Evolutionary conservation across 2,888 invertebrate species (phyloP).

Genomic region (Pristionchus entomophagus): DNA sequence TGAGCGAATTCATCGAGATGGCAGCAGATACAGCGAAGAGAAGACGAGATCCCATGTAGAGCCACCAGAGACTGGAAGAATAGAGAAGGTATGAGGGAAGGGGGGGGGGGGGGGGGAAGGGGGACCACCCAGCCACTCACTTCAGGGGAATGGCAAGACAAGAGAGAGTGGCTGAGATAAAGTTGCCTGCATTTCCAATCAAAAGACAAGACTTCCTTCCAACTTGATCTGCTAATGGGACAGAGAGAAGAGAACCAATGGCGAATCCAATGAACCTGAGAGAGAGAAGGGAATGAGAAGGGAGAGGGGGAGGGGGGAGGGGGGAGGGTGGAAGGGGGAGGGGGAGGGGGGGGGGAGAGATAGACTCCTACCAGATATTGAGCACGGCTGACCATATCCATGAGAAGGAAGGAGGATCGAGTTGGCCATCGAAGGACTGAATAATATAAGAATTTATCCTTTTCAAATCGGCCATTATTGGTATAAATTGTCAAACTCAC

Average conservation of each 20-base stretch:
- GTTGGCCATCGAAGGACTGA: slow-evolving; percentile 8
- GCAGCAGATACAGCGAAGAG: slow-evolving; percentile 66
- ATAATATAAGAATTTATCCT: neutral
- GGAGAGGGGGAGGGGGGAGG: neutral
- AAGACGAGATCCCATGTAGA: slow-evolving; percentile 63
- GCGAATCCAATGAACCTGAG: slow-evolving; percentile 68
- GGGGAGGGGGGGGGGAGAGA: no score
- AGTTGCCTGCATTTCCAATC: slow-evolving; percentile 57
- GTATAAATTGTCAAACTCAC: neutral
- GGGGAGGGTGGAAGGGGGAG: neutral
- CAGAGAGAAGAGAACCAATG: slow-evolving; percentile 63
- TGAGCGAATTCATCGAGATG: slow-evolving; percentile 69
- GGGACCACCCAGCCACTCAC: neutral
- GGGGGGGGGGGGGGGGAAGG: neutral
- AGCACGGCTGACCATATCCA: slow-evolving; percentile 70
- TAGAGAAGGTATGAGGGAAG: no score
- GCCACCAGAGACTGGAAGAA: slow-evolving; percentile 51
- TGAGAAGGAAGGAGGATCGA: slow-evolving; percentile 54
- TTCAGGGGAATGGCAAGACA: slow-evolving; percentile 41
- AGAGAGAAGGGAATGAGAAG: neutral
- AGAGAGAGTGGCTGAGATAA: slow-evolving; percentile 57
- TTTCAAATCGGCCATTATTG: neutral
- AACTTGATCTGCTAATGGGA: slow-evolving; percentile 64
- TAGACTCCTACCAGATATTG: slow-evolving; percentile 58
- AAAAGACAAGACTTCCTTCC: slow-evolving; percentile 67